Evolutionary conservation across 2,888 invertebrate species (phyloP), one percentile per base, ranked within the genome.

Genomic region (Amiota communis): DNA sequence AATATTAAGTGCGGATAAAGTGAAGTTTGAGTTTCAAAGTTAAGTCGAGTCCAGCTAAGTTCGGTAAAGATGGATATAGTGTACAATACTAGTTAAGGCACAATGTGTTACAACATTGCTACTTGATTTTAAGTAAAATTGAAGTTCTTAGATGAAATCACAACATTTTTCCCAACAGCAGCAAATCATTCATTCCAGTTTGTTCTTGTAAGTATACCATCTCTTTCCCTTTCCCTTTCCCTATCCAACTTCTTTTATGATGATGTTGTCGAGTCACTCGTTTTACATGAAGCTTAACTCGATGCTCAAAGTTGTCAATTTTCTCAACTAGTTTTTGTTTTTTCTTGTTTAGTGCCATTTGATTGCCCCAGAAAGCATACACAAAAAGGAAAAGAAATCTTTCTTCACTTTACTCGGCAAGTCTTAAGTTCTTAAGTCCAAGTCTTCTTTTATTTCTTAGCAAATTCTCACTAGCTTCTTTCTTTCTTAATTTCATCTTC

Each of bases 321-420:
- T 68, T 13, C 9, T 51, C 36, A 23, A 53, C 67, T 23, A n/a
- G 23, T 53, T 51, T 12, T 15, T 46, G n/a, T 15, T 48, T 46
- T 65, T n/a, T n/a, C n/a, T n/a, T 9, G 9, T 20, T 36, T 64
- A 12, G 36, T 15, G 65, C 12, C 49, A 53, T 23, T 68, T 48
- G 53, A 53, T 9, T 20, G 17, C 8, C 17, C 59, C 15, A 9
- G 11, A 59, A 59, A 59, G 17, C 15, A n/a, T 8, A 57, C 57
- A 57, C 13, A 9, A 57, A 13, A 15, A 36, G 36, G 6, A 36
- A 36, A 36, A 36, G 36, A 36, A 36, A 36, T 36, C 36, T 36
- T 36, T 6, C 6, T 36, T 36, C 76, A 72, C 72, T 59, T 74
- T 78, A 74, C 49, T 20, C 4, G 36, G 72, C 70, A 78, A 73